Base-by-base conservation (phyloP, 2,797 vertebrate species). In the Mus spretus region DNA sequence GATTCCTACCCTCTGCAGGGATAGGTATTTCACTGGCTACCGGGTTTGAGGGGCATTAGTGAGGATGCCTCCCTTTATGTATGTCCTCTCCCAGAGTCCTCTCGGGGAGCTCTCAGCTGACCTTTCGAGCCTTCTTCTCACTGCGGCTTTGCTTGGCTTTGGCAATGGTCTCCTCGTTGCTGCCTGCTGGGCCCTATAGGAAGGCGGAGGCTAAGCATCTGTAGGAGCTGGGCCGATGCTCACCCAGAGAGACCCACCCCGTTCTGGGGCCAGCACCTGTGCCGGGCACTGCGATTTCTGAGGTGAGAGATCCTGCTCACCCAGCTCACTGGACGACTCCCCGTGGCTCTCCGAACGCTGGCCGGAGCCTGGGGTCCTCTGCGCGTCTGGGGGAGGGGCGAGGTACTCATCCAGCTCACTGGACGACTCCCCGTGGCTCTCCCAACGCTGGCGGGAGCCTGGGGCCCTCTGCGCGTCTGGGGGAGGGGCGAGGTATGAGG, bases 81-180 rank as follows among this genome's bases (percentile, higher is more conserved):
- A 13, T 28, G 34, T 63, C 61, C 72, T 40, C 28, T 31, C 59
- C 37, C 44, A 26, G 72, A 40, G n/a, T 4, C n/a, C 44, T 86
- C 77, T 4, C 11, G n/a, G 70, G 53, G 37, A 7, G 17, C 1
- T 13, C 78, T 47, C 34, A 24, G 99, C 95, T 87, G 44, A 99
- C 99, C 99, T 99, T 99, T 20, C 99, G 98, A 57, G 99, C 99
- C 88, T 99, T 99, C 98, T 99, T 99, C 98, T 99, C 99, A 55
- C 99, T 99, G 93, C 99, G 99, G 95, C 99, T 99, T 98, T 99
- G 99, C 98, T 99, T 99, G 28, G 99, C 99, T 98, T 99, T 99
- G 98, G 99, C 99, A 13, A 99, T 96, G 0, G 98, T 98, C 75
- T 99, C 99, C 92, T 99, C 99, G 0, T 98, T 98, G 61, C 98